A percentile compares a stretch with the other conserved stretches of the same genome.
phyloP scores from a whole-genome alignment of 2,797 vertebrate genomes.

The Sitta carolinensis region DNA sequence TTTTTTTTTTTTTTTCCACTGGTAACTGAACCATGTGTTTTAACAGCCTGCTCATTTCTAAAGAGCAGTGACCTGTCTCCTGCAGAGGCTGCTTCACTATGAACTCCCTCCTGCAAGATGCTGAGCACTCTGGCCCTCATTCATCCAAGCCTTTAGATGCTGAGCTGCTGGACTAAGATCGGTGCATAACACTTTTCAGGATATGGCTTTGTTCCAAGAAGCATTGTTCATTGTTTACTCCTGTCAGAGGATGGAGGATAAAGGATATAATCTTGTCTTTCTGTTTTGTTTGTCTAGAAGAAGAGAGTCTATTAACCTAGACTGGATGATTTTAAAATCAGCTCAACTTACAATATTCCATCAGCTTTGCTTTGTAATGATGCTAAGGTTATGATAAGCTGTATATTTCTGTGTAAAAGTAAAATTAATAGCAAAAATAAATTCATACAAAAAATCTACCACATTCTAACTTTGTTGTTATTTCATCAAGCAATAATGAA shows the following conservation, averaged over 20 bases:
- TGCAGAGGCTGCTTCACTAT: background rate
- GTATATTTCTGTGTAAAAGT: background rate
- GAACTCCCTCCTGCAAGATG: background rate
- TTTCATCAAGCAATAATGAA: background rate
- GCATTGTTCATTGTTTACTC: background rate
- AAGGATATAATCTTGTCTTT: background rate
- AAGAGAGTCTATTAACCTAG: background rate
- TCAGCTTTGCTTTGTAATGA: background rate
- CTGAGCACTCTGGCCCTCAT: background rate
- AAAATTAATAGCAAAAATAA: background rate
- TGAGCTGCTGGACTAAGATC: background rate
- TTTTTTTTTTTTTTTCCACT: accelerated
- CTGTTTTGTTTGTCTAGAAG: background rate
- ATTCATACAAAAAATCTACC: background rate
- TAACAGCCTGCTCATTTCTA: background rate
- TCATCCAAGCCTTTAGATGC: background rate
- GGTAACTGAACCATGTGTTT: background rate
- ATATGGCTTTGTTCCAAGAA: background rate
- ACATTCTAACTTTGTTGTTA: background rate
- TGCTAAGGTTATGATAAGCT: background rate
- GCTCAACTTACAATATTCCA: background rate
- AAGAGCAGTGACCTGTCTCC: background rate
- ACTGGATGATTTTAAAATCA: background rate
- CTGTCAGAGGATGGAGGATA: background rate
- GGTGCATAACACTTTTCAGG: background rate